Evolutionary conservation across 2,888 invertebrate species (phyloP).

Genomic region (Drosophila meridiana): DNA sequence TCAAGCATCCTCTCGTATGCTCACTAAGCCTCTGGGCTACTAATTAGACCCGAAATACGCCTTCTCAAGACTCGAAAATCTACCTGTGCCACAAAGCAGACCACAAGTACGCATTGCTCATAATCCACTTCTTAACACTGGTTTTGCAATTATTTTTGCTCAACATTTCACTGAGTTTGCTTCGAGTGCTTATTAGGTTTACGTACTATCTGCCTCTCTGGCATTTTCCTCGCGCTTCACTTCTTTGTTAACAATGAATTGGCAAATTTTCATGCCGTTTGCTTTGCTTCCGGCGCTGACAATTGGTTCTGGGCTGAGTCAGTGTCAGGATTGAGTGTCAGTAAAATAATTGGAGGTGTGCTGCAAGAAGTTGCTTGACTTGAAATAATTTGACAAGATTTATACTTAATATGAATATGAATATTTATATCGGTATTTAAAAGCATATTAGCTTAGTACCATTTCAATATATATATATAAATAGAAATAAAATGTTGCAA

Average conservation of each 20-base stretch:
- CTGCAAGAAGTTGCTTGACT: no score
- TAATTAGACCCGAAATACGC: constrained; percentile 58
- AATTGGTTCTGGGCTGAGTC: constrained; percentile 2
- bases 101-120: constrained; percentile 19
- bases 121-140: constrained; percentile 32
- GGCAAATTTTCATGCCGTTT: constrained; percentile 70
- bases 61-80: constrained; percentile 4
- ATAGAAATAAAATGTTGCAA: no score
- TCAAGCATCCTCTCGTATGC: constrained; percentile 1
- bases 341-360: constrained; percentile 6
- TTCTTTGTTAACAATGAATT: constrained; percentile 65
- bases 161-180: constrained; percentile 44
- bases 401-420: no score
- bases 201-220: background rate
- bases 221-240: constrained; percentile 2
- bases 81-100: constrained; percentile 26
- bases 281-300: constrained; percentile 68
- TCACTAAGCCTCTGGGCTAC: constrained; percentile 19
- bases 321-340: background rate
- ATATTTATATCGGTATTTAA: no score
- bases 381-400: background rate
- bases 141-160: constrained; percentile 40
- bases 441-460: no score
- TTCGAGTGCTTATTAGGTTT: constrained; percentile 67
- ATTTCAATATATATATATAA: no score